A percentile compares a stretch with the other conserved stretches of the same genome.
These are phyloP conservation scores for Vulpes ferrilata DNA, from an alignment of 2,113 vertebrate species.

Conservation along the genomic window DNA sequence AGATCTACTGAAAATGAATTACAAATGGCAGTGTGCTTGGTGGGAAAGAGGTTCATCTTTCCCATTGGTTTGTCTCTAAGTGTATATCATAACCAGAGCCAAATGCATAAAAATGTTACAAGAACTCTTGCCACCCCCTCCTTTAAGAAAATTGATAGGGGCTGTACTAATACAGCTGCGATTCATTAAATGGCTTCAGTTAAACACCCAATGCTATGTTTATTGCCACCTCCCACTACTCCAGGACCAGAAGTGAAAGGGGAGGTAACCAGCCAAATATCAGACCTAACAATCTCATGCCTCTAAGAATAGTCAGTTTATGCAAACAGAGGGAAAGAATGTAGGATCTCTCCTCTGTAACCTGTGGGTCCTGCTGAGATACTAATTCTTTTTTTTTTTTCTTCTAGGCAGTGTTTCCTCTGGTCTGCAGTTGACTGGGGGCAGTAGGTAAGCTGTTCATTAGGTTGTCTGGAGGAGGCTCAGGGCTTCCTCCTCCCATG, in stretches of 20 bases:
- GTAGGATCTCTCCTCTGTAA: background rate
- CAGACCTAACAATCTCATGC: background rate
- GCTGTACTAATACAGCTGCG: background rate
- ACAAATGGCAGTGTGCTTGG: conserved; percentile 4
- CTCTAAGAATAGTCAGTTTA: background rate
- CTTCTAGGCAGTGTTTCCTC: background rate
- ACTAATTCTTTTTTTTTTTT: background rate
- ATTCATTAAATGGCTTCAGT: conserved; percentile 42
- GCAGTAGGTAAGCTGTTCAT: background rate
- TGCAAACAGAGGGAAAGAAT: background rate
- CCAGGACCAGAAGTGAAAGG: conserved; percentile 6
- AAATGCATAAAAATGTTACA: conserved; percentile 6
- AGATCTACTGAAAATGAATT: background rate
- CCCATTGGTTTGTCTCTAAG: background rate
- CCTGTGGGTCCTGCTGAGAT: background rate
- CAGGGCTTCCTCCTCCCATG: background rate
- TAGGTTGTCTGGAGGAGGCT: background rate
- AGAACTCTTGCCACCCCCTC: background rate
- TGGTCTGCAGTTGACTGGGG: background rate
- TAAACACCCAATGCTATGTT: background rate
- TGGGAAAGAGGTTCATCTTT: background rate
- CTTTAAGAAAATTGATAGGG: conserved; percentile 13
- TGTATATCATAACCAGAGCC: background rate
- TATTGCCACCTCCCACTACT: background rate
- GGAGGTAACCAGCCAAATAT: background rate